Conservation (phyloP, 2,797 vertebrate species). For the Ptychobarbus kaznakovi region DNA sequence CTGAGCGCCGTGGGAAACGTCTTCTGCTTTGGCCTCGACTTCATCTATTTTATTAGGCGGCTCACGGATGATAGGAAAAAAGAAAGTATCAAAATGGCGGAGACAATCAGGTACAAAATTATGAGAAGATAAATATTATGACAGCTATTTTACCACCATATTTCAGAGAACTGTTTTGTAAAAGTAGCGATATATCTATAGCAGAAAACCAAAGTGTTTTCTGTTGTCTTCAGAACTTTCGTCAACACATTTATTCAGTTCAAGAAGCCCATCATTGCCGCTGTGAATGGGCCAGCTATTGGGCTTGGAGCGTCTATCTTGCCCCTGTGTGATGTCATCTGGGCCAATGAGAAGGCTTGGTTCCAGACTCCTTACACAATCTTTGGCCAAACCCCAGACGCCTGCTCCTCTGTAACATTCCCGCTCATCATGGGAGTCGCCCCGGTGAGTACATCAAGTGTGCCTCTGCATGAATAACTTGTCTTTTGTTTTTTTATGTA, state of each 20-base stretch:
- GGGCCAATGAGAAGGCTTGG: slow-evolving; percentile 99
- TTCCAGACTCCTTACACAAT: slow-evolving; percentile 96
- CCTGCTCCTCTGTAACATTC: slow-evolving; percentile 94
- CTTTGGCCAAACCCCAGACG: slow-evolving; percentile 95
- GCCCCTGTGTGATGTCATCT: slow-evolving; percentile 96
- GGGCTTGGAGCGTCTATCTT: slow-evolving; percentile 94
- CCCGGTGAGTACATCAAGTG: slow-evolving; percentile 83
- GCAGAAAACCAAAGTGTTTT: background rate
- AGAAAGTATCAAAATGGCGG: slow-evolving; percentile 97
- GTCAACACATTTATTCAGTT: slow-evolving; percentile 99
- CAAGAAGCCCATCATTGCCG: slow-evolving; percentile 96
- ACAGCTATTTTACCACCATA: background rate
- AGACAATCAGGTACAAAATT: slow-evolving; percentile 88
- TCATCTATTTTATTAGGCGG: slow-evolving; percentile 93
- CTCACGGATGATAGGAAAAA: slow-evolving; percentile 94
- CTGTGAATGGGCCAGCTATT: slow-evolving; percentile 93
- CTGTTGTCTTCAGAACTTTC: slow-evolving; percentile 83
- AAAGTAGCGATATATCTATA: background rate
- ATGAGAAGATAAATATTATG: background rate
- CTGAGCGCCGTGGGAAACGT: slow-evolving; percentile 90
- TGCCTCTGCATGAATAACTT: background rate
- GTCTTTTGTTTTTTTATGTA: background rate
- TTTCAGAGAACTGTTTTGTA: background rate
- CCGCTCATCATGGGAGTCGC: slow-evolving; percentile 95
- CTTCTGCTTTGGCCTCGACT: slow-evolving; percentile 96